A percentile compares a stretch with the other conserved stretches of the same genome.
These are phyloP conservation scores for Anabas testudineus DNA, from an alignment of 2,797 vertebrate species.

Conservation along the genomic window DNA sequence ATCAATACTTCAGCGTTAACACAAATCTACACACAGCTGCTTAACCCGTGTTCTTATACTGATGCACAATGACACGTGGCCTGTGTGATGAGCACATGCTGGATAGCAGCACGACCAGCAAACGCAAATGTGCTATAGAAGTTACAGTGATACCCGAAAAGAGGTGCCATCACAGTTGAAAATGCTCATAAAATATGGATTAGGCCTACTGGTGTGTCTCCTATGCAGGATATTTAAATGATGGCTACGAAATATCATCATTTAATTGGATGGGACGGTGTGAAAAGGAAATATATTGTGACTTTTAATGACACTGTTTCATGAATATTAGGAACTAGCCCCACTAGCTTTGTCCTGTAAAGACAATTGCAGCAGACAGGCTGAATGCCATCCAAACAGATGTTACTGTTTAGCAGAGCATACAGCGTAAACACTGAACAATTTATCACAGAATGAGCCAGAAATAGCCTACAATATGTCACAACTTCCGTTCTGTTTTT, in stretches of 20 bases:
- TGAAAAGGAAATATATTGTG: conserved; percentile 53
- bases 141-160: conserved; percentile 9
- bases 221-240: conserved; percentile 39
- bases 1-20: conserved; percentile 85
- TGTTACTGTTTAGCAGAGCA: conserved; percentile 76
- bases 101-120: conserved; percentile 6
- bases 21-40: conserved; percentile 75
- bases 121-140: conserved; percentile 23
- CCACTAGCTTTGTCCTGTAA: conserved; percentile 38
- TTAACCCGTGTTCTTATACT: conserved; percentile 69
- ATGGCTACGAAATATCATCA: conserved; percentile 44
- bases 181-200: conserved; percentile 50
- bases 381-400: conserved; percentile 73
- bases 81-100: conserved; percentile 42
- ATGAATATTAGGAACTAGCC: conserved; percentile 57
- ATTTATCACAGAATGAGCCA: conserved; percentile 57
- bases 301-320: conserved; percentile 53
- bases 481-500: conserved; percentile 30
- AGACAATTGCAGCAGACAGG: conserved; percentile 61
- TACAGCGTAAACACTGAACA: conserved; percentile 66
- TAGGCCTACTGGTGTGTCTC: conserved; percentile 18
- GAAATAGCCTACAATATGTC: conserved; percentile 67
- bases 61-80: conserved; percentile 59
- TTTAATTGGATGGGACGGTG: conserved; percentile 50
- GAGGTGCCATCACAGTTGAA: conserved; percentile 33